phyloP scores from a whole-genome alignment of 2,888 invertebrate genomes.

The Cheilosia pagana region DNA sequence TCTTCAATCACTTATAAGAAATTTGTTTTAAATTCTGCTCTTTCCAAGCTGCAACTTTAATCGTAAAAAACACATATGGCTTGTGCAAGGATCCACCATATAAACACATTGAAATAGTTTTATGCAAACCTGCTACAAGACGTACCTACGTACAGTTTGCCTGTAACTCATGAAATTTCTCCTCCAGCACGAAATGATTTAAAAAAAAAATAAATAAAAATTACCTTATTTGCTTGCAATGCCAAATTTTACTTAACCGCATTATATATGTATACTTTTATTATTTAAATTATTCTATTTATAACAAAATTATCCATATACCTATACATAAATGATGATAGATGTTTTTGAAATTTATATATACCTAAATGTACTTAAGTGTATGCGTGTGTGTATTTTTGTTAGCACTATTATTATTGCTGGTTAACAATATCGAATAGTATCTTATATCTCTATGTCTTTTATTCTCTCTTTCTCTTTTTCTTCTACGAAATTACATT shows the following conservation, averaged over 20 bases:
- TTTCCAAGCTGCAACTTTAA: too few relatives aligned
- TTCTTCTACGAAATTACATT: constrained; percentile 29
- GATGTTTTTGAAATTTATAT: constrained; percentile 11
- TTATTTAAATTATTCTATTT: constrained; percentile 64
- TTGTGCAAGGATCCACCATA: too few relatives aligned
- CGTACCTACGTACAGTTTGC: neutral
- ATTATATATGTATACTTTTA: constrained; percentile 72
- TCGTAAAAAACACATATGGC: too few relatives aligned
- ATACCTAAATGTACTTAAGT: constrained; percentile 27
- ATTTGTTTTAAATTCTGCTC: too few relatives aligned
- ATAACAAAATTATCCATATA: neutral
- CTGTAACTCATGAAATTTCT: neutral
- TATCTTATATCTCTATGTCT: constrained; percentile 72
- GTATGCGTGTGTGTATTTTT: constrained; percentile 67
- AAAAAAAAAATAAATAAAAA: neutral
- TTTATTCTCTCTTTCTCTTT: constrained; percentile 49
- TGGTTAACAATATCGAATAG: constrained; percentile 59
- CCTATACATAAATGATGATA: constrained; percentile 2
- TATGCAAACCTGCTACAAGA: too few relatives aligned
- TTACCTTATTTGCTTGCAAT: constrained; percentile 23
- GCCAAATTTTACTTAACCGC: constrained; percentile 6
- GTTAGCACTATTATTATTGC: constrained; percentile 64
- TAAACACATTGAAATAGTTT: too few relatives aligned
- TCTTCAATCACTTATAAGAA: too few relatives aligned
- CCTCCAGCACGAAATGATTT: neutral